Conservation (phyloP, 2,888 invertebrate genomes). For the Hypena proboscidalis region DNA sequence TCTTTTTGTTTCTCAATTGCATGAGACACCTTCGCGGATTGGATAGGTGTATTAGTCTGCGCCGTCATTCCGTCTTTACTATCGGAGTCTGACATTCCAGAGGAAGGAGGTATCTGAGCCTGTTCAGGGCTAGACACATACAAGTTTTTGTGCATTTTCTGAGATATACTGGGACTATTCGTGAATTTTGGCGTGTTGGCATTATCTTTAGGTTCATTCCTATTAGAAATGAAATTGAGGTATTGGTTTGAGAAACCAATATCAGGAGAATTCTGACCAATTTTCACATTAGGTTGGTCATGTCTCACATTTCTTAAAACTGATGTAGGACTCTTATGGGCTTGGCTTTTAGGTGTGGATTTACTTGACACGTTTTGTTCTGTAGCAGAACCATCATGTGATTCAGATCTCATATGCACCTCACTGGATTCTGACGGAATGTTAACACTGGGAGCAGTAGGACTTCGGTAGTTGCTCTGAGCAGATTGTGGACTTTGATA, state of each 20-base stretch:
- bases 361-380: slow-evolving; percentile 58
- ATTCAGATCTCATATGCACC: slow-evolving; percentile 56
- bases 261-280: slow-evolving; percentile 73
- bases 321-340: slow-evolving; percentile 71
- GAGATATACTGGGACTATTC: slow-evolving; percentile 80
- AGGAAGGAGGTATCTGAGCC: slow-evolving; percentile 80
- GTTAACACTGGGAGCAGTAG: slow-evolving; percentile 48
- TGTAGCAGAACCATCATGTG: slow-evolving; percentile 45
- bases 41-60: slow-evolving; percentile 73
- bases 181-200: slow-evolving; percentile 83
- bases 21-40: slow-evolving; percentile 74
- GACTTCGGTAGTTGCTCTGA: slow-evolving; percentile 61
- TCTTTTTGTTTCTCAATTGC: slow-evolving; percentile 74
- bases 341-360: slow-evolving; percentile 56
- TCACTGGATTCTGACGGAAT: slow-evolving; percentile 55
- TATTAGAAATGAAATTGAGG: slow-evolving; percentile 77
- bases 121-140: slow-evolving; percentile 83
- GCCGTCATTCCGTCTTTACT: slow-evolving; percentile 81
- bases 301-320: slow-evolving; percentile 76
- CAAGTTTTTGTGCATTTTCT: slow-evolving; percentile 82
- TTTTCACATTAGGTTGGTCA: slow-evolving; percentile 74
- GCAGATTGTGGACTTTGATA: slow-evolving; percentile 74
- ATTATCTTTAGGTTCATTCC: slow-evolving; percentile 83
- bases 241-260: slow-evolving; percentile 81
- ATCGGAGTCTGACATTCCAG: slow-evolving; percentile 79